Evolutionary conservation across 2,888 invertebrate species (phyloP).

Genomic region (Lasius platythorax): DNA sequence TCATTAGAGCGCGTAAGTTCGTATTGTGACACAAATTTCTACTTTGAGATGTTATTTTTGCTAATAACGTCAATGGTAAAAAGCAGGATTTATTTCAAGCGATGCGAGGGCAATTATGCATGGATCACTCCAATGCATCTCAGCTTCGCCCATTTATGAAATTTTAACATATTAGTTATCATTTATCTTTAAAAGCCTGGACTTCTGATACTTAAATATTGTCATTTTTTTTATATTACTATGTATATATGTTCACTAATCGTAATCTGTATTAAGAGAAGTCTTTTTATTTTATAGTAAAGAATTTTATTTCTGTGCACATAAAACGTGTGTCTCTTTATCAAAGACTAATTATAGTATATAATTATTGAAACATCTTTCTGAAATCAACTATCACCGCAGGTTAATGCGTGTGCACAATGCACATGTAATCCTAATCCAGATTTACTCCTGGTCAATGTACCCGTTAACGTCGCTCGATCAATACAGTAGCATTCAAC

Average conservation of each 20-base stretch:
- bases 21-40: not conserved
- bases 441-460: slow-evolving; percentile 43
- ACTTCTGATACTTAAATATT: not conserved
- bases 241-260: not conserved
- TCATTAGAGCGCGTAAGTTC: not conserved
- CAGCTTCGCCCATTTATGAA: not conserved
- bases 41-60: not conserved
- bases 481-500: slow-evolving; percentile 36
- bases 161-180: not conserved
- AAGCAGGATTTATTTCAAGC: not conserved
- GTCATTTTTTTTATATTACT: not conserved
- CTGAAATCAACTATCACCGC: not conserved
- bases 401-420: not conserved
- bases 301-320: not conserved
- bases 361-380: not conserved
- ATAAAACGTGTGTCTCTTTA: not conserved
- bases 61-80: not conserved
- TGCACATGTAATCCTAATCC: slow-evolving; percentile 19
- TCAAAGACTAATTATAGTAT: not conserved
- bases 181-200: slow-evolving; percentile 7
- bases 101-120: not conserved
- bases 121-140: not conserved
- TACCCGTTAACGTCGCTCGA: slow-evolving; percentile 31
- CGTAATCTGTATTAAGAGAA: not conserved
- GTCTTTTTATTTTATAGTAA: not conserved